A percentile compares a stretch with the other conserved stretches of the same genome.
phyloP scores from a whole-genome alignment of 2,797 vertebrate species.

The Siniperca undulata region DNA sequence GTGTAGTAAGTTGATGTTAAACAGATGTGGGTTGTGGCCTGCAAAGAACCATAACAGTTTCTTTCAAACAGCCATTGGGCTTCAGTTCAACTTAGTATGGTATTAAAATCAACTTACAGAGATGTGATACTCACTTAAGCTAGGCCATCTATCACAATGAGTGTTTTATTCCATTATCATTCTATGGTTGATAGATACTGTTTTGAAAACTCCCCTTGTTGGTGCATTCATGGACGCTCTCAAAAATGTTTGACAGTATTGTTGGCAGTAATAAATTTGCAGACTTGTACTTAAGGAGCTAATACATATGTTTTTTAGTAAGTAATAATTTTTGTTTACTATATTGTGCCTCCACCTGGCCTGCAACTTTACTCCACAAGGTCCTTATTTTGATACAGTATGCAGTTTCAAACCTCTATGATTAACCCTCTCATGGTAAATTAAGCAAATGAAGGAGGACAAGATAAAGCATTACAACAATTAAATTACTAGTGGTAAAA shows the following conservation, averaged over 20 bases:
- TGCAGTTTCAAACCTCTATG: not conserved
- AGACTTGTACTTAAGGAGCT: conserved; percentile 12
- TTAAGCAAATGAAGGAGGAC: conserved; percentile 1
- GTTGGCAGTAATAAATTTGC: conserved; percentile 8
- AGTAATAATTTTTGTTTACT: not conserved
- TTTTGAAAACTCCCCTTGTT: conserved; percentile 12
- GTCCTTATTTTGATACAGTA: not conserved
- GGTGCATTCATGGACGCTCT: not conserved
- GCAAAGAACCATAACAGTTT: not conserved
- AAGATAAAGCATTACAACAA: not conserved
- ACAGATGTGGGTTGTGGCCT: not conserved
- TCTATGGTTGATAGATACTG: not conserved
- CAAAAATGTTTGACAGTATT: conserved; percentile 12
- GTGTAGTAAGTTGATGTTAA: not conserved
- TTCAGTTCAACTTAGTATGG: not conserved
- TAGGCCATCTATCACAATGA: conserved; percentile 20
- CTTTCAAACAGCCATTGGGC: not conserved
- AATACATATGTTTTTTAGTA: not conserved
- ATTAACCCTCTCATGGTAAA: conserved; percentile 1
- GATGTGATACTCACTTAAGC: conserved; percentile 9
- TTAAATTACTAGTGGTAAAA: not conserved
- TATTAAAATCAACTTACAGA: conserved; percentile 23
- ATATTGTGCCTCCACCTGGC: not conserved
- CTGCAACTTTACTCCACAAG: not conserved
- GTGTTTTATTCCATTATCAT: conserved; percentile 8